Conservation (phyloP, 2,797 vertebrate genomes). For the Enteromius radiatus region DNA sequence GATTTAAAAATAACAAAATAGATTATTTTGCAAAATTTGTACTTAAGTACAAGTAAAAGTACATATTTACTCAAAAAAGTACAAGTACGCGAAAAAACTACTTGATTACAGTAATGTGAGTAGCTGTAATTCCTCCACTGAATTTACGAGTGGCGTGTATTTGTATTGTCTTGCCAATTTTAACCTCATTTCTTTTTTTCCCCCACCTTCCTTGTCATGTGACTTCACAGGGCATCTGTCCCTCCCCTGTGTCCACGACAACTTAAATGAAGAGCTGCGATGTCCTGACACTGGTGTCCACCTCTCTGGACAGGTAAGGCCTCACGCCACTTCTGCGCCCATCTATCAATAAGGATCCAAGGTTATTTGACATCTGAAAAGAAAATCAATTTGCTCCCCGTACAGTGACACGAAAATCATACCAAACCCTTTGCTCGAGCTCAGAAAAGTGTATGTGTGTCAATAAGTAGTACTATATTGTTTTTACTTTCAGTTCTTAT, state of each 20-base stretch:
- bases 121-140: too few relatives aligned
- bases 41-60: too few relatives aligned
- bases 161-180: neutral
- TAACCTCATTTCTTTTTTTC: neutral
- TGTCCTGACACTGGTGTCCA: slow-evolving; percentile 60
- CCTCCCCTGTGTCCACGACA: slow-evolving; percentile 66
- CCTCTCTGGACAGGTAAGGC: slow-evolving; percentile 71
- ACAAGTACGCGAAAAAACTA: too few relatives aligned
- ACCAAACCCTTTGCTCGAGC: neutral
- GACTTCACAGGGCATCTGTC: slow-evolving; percentile 71
- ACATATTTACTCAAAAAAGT: too few relatives aligned
- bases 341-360: slow-evolving; percentile 40
- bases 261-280: slow-evolving; percentile 62
- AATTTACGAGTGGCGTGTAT: neutral
- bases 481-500: neutral
- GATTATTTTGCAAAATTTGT: too few relatives aligned
- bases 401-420: slow-evolving; percentile 11
- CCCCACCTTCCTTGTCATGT: slow-evolving; percentile 36
- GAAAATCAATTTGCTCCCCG: slow-evolving; percentile 19
- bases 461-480: neutral
- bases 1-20: too few relatives aligned
- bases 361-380: slow-evolving; percentile 47
- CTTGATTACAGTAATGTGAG: too few relatives aligned
- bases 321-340: neutral
- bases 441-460: neutral